Percentiles rank a stretch among this genome's conserved stretches.
Conservation (phyloP, 2,113 vertebrate species). For the Atherinomorus stipes region DNA sequence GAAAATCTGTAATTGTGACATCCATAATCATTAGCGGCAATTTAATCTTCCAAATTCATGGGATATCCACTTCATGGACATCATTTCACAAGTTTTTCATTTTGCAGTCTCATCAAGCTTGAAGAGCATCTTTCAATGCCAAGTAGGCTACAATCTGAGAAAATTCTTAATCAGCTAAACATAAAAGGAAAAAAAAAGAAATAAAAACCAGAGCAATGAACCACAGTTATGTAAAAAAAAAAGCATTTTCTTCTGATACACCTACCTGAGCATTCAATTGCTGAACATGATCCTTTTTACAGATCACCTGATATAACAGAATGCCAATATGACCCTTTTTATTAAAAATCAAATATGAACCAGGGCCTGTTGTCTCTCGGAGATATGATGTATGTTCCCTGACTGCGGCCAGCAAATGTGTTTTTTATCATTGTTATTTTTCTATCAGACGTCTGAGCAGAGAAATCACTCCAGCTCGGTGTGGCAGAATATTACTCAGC, state of each 20-base stretch:
- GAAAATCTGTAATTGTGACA: no score
- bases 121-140: conserved; percentile 13
- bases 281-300: conserved; percentile 7
- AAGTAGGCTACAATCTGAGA: not conserved
- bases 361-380: conserved; percentile 7
- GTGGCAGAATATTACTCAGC: conserved; percentile 51
- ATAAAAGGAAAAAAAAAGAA: not conserved
- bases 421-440: conserved; percentile 60
- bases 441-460: conserved; percentile 50
- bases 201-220: not conserved
- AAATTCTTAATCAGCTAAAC: not conserved
- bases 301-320: conserved; percentile 30
- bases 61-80: not conserved
- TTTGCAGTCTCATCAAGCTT: conserved; percentile 27
- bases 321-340: conserved; percentile 41
- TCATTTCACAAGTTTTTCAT: no score
- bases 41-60: conserved; percentile 4
- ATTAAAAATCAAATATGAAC: conserved; percentile 61
- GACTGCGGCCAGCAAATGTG: conserved; percentile 12
- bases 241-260: conserved; percentile 2
- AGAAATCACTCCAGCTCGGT: conserved; percentile 27
- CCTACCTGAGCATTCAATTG: conserved; percentile 3
- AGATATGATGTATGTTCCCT: conserved; percentile 48
- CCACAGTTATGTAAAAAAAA: not conserved
- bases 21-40: no score